phyloP scores from a whole-genome alignment of 2,888 invertebrate species.

The Eulithis testata region DNA sequence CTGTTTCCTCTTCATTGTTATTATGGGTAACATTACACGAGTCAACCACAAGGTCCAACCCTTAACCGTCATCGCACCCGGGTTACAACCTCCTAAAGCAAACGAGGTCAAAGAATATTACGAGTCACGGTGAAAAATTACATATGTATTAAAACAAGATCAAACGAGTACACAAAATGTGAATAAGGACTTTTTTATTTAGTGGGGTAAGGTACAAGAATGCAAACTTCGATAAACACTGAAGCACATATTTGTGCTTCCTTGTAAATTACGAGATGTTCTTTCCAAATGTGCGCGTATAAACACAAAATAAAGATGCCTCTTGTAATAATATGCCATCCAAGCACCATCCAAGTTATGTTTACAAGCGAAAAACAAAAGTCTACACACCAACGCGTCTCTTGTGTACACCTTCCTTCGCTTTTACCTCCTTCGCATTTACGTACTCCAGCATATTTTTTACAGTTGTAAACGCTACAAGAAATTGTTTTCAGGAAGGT shows the following conservation, averaged over 20 bases:
- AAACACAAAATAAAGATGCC: conserved; percentile 1
- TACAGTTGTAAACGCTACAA: conserved; percentile 13
- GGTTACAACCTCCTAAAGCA: too few relatives aligned
- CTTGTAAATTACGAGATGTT: background rate
- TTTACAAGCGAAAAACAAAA: conserved; percentile 12
- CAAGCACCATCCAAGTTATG: conserved; percentile 3
- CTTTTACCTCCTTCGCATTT: conserved; percentile 3
- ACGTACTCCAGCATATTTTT: background rate
- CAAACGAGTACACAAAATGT: too few relatives aligned
- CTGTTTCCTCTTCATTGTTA: too few relatives aligned
- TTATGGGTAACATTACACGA: too few relatives aligned
- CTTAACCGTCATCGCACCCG: too few relatives aligned
- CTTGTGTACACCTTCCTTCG: background rate
- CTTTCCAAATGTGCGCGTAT: background rate
- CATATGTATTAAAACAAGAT: too few relatives aligned
- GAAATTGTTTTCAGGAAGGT: conserved; percentile 10
- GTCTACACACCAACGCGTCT: conserved; percentile 9
- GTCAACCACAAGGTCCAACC: too few relatives aligned
- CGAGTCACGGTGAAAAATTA: too few relatives aligned
- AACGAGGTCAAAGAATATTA: too few relatives aligned
- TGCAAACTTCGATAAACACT: too few relatives aligned
- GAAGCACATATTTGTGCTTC: background rate
- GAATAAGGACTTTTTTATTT: too few relatives aligned
- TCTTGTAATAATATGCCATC: background rate
- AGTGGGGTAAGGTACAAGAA: too few relatives aligned